A percentile compares a stretch with the other conserved stretches of the same genome.
phyloP scores from a whole-genome alignment of 2,797 vertebrate species.

The Triplophysa bombifrons region DNA sequence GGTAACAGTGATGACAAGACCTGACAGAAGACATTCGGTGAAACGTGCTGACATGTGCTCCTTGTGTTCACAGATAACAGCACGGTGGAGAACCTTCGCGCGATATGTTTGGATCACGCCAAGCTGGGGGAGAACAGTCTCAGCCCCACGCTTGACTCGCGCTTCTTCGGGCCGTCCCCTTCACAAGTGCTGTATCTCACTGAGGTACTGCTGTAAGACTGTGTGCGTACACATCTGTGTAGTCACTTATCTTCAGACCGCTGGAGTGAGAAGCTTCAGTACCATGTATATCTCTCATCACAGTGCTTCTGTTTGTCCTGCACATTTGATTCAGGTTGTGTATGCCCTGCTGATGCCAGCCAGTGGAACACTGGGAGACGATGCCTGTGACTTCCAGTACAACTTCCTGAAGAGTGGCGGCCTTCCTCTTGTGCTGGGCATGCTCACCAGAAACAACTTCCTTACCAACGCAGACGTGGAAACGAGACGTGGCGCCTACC shows the following conservation, averaged over 20 bases:
- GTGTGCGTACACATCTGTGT: background rate
- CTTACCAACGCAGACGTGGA: slow-evolving; percentile 96
- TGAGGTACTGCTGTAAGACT: slow-evolving; percentile 77
- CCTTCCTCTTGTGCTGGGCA: slow-evolving; percentile 94
- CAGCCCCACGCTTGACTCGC: slow-evolving; percentile 93
- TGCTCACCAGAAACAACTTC: slow-evolving; percentile 98
- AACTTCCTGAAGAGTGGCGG: slow-evolving; percentile 98
- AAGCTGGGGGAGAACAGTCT: slow-evolving; percentile 98
- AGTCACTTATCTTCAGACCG: background rate
- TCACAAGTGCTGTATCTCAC: slow-evolving; percentile 99
- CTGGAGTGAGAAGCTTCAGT: no score
- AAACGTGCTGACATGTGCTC: background rate
- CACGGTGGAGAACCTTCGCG: slow-evolving; percentile 94
- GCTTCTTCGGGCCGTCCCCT: slow-evolving; percentile 95
- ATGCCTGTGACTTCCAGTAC: slow-evolving; percentile 96
- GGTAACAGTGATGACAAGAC: slow-evolving; percentile 70
- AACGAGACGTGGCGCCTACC: slow-evolving; percentile 94
- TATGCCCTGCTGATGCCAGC: slow-evolving; percentile 99
- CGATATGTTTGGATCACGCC: slow-evolving; percentile 95
- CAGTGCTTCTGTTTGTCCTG: no score
- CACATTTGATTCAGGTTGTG: slow-evolving; percentile 81
- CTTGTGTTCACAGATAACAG: slow-evolving; percentile 86
- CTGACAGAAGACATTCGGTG: background rate
- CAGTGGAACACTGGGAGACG: slow-evolving; percentile 93
- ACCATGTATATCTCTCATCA: no score